Base-by-base conservation (phyloP, 1,140 invertebrate species). In the Macrostomum lignano region DNA sequence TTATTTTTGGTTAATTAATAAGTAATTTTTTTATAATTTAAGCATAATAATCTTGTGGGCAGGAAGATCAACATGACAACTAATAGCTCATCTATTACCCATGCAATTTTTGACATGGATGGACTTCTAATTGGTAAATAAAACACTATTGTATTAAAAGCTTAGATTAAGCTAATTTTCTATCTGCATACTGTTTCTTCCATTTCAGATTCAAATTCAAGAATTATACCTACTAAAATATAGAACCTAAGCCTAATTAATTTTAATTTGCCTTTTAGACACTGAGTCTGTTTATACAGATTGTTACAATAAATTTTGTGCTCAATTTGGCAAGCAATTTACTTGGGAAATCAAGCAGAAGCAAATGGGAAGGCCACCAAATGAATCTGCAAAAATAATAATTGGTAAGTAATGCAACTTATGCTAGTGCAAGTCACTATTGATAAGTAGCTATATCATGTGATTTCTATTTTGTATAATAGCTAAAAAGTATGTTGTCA, bases 201-300 rank as follows among this genome's bases (percentile, higher is more conserved):
- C n/a, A n/a, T n/a, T n/a, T n/a, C n/a, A n/a, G n/a, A n/a, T n/a
- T n/a, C n/a, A n/a, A n/a, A n/a, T n/a, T n/a, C n/a, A n/a, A n/a
- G n/a, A n/a, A n/a, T n/a, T n/a, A n/a, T n/a, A n/a, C n/a, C n/a
- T n/a, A n/a, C n/a, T n/a, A n/a, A n/a, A n/a, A n/a, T n/a, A n/a
- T n/a, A n/a, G n/a, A n/a, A n/a, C n/a, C n/a, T n/a, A n/a, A n/a
- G n/a, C n/a, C n/a, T n/a, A n/a, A n/a, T n/a, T n/a, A n/a, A n/a
- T 32, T 19, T 30, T 25, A 17, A 21, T 31, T 15, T 21, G 31
- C 23, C 26, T 52, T 46, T n/a, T 55, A 76, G 74, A 79, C 63
- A 73, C 75, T 26, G 75, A 81, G 55, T 48, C 45, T n/a, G 50
- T 75, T 1, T 79, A 79, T 44, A 69, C 70, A 22, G 45, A 67